phyloP scores from a whole-genome alignment of 2,797 vertebrate genomes.

The Spondyliosoma cantharus region DNA sequence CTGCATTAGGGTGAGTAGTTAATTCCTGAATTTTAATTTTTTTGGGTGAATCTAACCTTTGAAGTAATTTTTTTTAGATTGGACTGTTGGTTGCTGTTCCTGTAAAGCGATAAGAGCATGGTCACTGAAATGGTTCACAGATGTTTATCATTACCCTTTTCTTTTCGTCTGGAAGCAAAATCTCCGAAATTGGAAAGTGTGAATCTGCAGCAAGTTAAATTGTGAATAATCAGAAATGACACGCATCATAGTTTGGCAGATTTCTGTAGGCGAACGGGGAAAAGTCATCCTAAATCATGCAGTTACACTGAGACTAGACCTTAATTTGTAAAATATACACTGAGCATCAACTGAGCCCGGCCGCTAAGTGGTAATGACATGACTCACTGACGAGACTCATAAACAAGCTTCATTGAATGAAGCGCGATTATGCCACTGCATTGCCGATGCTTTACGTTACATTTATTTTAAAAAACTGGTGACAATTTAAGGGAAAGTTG shows the following conservation, averaged over 20 bases:
- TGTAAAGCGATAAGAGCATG: slow-evolving; percentile 3
- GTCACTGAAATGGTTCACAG: slow-evolving; percentile 3
- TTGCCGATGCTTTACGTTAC: neutral
- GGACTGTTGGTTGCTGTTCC: neutral
- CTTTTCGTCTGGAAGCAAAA: neutral
- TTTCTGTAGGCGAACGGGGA: neutral
- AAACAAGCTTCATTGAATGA: slow-evolving; percentile 2
- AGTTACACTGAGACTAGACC: neutral
- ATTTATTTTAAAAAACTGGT: neutral
- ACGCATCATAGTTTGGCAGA: neutral
- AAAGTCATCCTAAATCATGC: slow-evolving; percentile 3
- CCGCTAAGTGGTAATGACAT: slow-evolving; percentile 9
- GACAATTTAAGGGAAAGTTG: neutral
- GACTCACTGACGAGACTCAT: slow-evolving; percentile 16
- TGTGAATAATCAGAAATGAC: slow-evolving; percentile 12
- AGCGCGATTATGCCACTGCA: neutral
- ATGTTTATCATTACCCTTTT: neutral
- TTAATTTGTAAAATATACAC: slow-evolving; percentile 22
- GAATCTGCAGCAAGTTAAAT: neutral
- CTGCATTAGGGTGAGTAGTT: too few species aligned
- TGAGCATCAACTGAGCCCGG: slow-evolving; percentile 2
- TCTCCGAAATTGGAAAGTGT: neutral
- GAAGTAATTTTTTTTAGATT: neutral
- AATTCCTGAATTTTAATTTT: too few species aligned
- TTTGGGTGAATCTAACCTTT: too few species aligned